Evolutionary conservation across 92 coral and sea anemone species (phyloP).

Genomic region (Phymanthus crucifer): DNA sequence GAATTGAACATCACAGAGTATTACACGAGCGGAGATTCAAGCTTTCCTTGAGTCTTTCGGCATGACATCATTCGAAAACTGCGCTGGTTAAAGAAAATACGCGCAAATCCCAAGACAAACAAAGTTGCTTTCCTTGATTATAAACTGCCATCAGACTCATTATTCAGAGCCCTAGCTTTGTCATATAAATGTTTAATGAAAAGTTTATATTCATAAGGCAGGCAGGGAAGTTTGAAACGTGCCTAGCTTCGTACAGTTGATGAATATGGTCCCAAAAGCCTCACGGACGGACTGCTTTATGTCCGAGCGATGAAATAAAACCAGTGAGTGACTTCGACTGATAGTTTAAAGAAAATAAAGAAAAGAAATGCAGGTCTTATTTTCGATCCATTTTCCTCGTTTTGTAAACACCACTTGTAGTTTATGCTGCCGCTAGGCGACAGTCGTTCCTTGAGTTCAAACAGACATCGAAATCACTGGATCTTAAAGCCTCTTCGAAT

Average conservation of each 20-base stretch:
- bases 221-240: neutral
- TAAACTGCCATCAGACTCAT: constrained; percentile 21
- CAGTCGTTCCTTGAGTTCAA: constrained; percentile 6
- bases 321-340: neutral
- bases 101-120: constrained; percentile 25
- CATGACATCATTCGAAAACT: no score
- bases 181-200: constrained; percentile 5
- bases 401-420: constrained; percentile 14
- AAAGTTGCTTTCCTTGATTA: constrained; percentile 16
- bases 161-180: constrained; percentile 4
- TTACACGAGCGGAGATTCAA: no score
- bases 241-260: neutral
- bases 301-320: neutral
- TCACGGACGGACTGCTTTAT: neutral
- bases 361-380: neutral
- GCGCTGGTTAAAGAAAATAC: neutral
- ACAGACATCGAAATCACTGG: constrained; percentile 1
- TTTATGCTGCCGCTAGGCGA: neutral
- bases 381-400: neutral
- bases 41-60: no score
- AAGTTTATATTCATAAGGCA: neutral
- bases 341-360: neutral
- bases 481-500: constrained; percentile 7
- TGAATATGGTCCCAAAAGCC: neutral
- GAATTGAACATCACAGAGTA: no score